These are phyloP conservation scores for Stenchaetothrips biformis DNA, from an alignment of 2,888 invertebrate species.

Conservation along the genomic window DNA sequence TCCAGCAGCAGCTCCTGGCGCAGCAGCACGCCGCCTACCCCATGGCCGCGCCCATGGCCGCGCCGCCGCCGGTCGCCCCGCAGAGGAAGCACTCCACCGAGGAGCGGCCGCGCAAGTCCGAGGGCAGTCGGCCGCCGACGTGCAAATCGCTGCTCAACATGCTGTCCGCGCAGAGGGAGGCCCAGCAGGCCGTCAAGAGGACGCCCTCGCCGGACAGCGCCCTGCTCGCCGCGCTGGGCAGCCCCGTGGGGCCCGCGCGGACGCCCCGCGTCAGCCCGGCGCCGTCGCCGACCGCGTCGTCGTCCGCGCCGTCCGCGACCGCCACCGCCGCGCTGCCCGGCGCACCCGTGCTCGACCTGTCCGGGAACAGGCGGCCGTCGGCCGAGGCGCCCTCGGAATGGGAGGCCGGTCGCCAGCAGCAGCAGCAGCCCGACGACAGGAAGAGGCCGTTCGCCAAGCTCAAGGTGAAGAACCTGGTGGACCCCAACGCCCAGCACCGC, in stretches of 20 bases:
- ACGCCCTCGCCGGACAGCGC: background rate
- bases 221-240: background rate
- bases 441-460: slow-evolving; percentile 42
- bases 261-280: slow-evolving; percentile 40
- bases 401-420: background rate
- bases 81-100: background rate
- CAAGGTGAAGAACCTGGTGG: slow-evolving; percentile 49
- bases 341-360: slow-evolving; percentile 44
- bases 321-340: slow-evolving; percentile 40
- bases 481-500: slow-evolving; percentile 44
- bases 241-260: slow-evolving; percentile 6
- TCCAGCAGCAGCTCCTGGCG: slow-evolving; percentile 38
- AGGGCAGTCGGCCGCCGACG: slow-evolving; percentile 33
- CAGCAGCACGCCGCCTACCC: slow-evolving; percentile 31
- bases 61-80: background rate
- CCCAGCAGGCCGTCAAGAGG: slow-evolving; percentile 24
- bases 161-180: slow-evolving; percentile 41
- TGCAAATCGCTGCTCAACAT: slow-evolving; percentile 57
- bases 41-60: background rate
- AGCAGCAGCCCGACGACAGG: background rate
- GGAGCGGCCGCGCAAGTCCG: background rate
- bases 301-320: slow-evolving; percentile 28
- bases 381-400: background rate
- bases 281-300: slow-evolving; percentile 45
- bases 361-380: slow-evolving; percentile 41